Percentiles rank a stretch among this genome's conserved stretches.
Conservation (phyloP, 2,797 vertebrate genomes). For the Lerista edwardsae region DNA sequence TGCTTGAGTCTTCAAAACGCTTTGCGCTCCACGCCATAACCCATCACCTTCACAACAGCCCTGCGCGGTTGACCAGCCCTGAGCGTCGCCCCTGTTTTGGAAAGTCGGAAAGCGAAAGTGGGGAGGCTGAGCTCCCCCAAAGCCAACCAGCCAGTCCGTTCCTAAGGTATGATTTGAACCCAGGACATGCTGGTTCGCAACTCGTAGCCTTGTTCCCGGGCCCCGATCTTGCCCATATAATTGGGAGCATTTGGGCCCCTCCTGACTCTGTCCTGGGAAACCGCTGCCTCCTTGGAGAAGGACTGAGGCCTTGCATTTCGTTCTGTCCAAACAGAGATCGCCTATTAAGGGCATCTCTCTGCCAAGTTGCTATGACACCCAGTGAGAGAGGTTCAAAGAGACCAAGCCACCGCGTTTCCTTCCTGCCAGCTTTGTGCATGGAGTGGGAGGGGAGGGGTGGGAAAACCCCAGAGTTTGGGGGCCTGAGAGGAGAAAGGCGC, state of each 20-base stretch:
- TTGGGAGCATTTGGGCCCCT: no score
- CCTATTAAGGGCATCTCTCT: slow-evolving; percentile 17
- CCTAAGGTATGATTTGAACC: no score
- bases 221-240: no score
- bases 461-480: no score
- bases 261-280: no score
- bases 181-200: no score
- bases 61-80: not conserved
- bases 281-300: no score
- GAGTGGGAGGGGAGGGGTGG: not conserved
- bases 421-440: not conserved
- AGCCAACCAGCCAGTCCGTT: not conserved
- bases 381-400: not conserved
- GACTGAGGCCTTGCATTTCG: not conserved
- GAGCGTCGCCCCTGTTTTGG: no score
- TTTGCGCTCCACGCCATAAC: not conserved
- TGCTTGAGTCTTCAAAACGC: not conserved
- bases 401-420: not conserved
- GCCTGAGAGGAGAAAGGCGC: not conserved
- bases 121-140: no score
- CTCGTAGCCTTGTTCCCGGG: no score
- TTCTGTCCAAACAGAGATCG: not conserved
- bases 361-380: slow-evolving; percentile 5
- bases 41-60: not conserved
- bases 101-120: not conserved